phyloP scores from a whole-genome alignment of 1,140 invertebrate genomes.

The Delia radicum region DNA sequence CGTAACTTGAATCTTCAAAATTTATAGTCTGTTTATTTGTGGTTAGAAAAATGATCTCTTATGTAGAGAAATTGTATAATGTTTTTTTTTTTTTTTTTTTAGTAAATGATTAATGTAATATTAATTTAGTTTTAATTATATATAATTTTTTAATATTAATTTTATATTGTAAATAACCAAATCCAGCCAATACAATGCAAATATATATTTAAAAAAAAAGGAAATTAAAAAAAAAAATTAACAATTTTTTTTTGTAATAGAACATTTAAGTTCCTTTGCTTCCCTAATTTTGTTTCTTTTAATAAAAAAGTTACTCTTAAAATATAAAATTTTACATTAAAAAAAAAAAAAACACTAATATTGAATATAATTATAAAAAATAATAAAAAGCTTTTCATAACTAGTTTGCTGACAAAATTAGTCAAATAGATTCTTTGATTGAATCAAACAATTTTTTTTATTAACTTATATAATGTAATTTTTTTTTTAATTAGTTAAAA shows the following conservation, averaged over 20 bases:
- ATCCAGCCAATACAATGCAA: slow-evolving; percentile 20
- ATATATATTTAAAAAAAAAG: slow-evolving; percentile 6
- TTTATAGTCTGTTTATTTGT: not conserved
- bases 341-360: too few relatives aligned
- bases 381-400: not conserved
- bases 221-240: not conserved
- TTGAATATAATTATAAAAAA: not conserved
- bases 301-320: too few relatives aligned
- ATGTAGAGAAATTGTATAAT: not conserved
- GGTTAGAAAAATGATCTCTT: not conserved
- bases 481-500: not conserved
- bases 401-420: slow-evolving; percentile 15
- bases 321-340: too few relatives aligned
- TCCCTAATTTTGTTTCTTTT: not conserved
- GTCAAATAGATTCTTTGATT: not conserved
- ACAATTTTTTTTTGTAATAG: too few relatives aligned
- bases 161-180: not conserved
- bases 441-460: not conserved
- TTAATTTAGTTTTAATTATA: too few relatives aligned
- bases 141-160: not conserved
- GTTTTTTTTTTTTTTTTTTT: too few relatives aligned
- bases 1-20: too few relatives aligned
- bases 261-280: not conserved
- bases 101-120: too few relatives aligned
- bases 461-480: not conserved